Base-by-base conservation (phyloP, 2,888 invertebrate species). In the Zootermopsis nevadensis region DNA sequence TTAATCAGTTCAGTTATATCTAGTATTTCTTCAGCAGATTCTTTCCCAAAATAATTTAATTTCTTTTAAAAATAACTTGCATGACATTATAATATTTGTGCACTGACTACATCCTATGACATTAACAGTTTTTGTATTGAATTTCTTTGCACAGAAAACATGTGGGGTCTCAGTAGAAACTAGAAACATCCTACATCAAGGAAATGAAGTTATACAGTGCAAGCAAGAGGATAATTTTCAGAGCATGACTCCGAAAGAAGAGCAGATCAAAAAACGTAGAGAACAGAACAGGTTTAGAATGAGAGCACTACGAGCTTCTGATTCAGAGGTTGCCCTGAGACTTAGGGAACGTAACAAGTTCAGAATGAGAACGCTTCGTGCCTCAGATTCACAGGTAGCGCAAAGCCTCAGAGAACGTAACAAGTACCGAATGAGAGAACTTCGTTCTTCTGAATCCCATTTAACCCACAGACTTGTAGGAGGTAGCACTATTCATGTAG, bases 281-380 rank as follows among this genome's bases (percentile, higher is more conserved):
- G 77, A 77, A 55, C 48, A 77, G 10, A 77, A 77, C 22, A 77
- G 33, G 33, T 77, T 55, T 33, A 77, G 77, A 31, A 77, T 77
- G 77, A 30, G 77, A 55, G 77, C 77, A 8, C 53, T 77, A 10
- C 31, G 77, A 19, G 77, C 77, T 8, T 53, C 53, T 33, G 77
- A 77, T 24, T 53, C 77, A 4, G 77, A 77, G 55, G 77, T 77
- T 30, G 77, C 77, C 8, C 38, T 30, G n/a, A 48, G 77, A 31
- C 77, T 77, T n/a, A 48, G 77, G 30, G 77, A 77, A 48, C 38
- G 55, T 27, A 77, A 77, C 19, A 77, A 77, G 30, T 55, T 77
- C 24, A 48, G 77, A 22, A 77, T 77, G 77, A 48, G 77, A 24
- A 48, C 31, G 0, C 53, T 77, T 48, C 77, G 77, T 27, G 77